These are phyloP conservation scores for Mellivora capensis DNA, from an alignment of 2,113 vertebrate genomes.

Conservation along the genomic window DNA sequence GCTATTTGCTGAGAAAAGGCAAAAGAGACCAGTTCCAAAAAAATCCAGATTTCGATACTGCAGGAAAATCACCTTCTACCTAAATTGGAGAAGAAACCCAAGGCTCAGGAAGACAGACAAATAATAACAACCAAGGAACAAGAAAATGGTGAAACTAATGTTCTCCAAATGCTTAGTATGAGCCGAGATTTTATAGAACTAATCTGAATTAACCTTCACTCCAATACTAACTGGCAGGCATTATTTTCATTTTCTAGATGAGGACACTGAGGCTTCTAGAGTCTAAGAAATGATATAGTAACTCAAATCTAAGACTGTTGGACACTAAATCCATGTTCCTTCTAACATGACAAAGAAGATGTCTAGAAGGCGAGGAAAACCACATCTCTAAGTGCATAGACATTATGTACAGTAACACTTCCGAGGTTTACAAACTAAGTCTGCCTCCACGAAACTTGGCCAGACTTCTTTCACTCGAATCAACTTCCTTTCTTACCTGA, in stretches of 20 bases:
- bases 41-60: neutral
- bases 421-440: neutral
- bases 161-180: neutral
- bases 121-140: neutral
- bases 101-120: neutral
- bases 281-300: neutral
- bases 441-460: neutral
- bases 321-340: neutral
- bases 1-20: neutral
- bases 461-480: neutral
- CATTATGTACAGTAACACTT: accelerated
- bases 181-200: neutral
- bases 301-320: neutral
- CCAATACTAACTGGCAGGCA: neutral
- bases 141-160: neutral
- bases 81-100: neutral
- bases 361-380: neutral
- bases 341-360: neutral
- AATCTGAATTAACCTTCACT: neutral
- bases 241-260: neutral
- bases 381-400: neutral
- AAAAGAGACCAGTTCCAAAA: neutral
- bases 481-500: neutral
- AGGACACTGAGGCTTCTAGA: neutral
- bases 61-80: neutral